A percentile compares a stretch with the other conserved stretches of the same genome.
These are phyloP conservation scores for Drosophila sp. DNA, from an alignment of 1,140 invertebrate genomes.

Conservation along the genomic window DNA sequence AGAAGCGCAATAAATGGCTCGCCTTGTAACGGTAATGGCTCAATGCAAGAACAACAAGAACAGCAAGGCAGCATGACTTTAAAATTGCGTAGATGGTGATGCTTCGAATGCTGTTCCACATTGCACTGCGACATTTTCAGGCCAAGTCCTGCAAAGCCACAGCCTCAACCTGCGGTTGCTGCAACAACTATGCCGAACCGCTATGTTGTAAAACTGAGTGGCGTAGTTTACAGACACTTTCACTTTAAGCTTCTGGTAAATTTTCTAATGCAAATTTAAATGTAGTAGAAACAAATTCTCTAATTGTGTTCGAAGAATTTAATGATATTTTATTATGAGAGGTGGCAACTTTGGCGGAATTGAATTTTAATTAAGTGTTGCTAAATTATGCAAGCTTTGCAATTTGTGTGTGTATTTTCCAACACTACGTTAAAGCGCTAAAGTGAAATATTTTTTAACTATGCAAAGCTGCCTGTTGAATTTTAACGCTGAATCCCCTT, in stretches of 20 bases:
- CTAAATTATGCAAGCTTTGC: background rate
- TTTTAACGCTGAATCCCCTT: background rate
- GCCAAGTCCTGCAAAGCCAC: background rate
- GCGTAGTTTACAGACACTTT: too few species aligned
- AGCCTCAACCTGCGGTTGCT: background rate
- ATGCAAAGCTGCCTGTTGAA: constrained; percentile 31
- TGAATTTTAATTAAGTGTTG: background rate
- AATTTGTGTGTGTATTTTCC: background rate
- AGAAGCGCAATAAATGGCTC: background rate
- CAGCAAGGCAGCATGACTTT: background rate
- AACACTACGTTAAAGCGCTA: background rate
- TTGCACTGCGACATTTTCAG: background rate
- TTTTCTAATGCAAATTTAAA: too few species aligned
- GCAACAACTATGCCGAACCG: background rate
- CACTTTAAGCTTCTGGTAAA: too few species aligned
- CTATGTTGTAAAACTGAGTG: too few species aligned
- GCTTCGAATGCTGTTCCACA: background rate
- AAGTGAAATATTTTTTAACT: background rate
- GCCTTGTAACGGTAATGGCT: background rate
- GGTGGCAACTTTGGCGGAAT: background rate
- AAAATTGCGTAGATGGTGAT: background rate
- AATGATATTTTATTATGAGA: background rate
- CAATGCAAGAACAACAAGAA: background rate
- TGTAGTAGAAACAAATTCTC: too few species aligned
- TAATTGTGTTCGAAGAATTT: too few species aligned